Percentiles rank a stretch among this genome's conserved stretches.
Evolutionary conservation across 2,888 invertebrate genomes (phyloP).

Genomic region (Ichneumoninae sp.): DNA sequence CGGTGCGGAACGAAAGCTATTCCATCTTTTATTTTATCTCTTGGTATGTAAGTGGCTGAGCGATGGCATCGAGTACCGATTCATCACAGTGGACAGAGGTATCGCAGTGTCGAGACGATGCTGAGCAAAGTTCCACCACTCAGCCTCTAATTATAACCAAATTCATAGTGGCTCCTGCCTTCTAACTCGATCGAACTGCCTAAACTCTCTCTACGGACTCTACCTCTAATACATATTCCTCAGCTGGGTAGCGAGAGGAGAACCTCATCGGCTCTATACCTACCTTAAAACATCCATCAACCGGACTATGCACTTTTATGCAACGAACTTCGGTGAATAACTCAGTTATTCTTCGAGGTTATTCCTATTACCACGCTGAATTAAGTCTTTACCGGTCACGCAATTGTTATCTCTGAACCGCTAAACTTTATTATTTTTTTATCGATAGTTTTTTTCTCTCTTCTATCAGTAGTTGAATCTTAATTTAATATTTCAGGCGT

Average conservation of each 20-base stretch:
- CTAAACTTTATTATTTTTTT: neutral
- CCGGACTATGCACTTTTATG: constrained; percentile 36
- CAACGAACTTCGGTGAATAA: constrained; percentile 43
- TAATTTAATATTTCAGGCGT: neutral
- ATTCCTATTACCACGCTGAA: constrained; percentile 7
- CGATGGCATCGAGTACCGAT: constrained; percentile 63
- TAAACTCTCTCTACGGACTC: constrained; percentile 41
- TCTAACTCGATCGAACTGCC: constrained; percentile 63
- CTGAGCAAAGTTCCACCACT: constrained; percentile 50
- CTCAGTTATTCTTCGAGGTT: constrained; percentile 48
- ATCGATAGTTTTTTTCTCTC: neutral
- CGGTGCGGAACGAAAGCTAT: constrained; percentile 45
- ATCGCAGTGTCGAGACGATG: constrained; percentile 51
- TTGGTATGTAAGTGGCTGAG: constrained; percentile 46
- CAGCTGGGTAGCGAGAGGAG: neutral
- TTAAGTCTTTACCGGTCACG: constrained; percentile 57
- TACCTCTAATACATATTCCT: constrained; percentile 53
- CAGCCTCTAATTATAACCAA: constrained; percentile 76
- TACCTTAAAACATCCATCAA: constrained; percentile 50
- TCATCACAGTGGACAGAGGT: constrained; percentile 53
- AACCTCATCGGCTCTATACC: constrained; percentile 1
- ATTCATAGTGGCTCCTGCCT: constrained; percentile 70
- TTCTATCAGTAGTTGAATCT: neutral
- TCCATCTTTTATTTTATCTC: constrained; percentile 33
- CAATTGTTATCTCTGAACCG: constrained; percentile 34